Base-by-base conservation (phyloP, 2,888 invertebrate species). In the Neoascia interrupta region DNA sequence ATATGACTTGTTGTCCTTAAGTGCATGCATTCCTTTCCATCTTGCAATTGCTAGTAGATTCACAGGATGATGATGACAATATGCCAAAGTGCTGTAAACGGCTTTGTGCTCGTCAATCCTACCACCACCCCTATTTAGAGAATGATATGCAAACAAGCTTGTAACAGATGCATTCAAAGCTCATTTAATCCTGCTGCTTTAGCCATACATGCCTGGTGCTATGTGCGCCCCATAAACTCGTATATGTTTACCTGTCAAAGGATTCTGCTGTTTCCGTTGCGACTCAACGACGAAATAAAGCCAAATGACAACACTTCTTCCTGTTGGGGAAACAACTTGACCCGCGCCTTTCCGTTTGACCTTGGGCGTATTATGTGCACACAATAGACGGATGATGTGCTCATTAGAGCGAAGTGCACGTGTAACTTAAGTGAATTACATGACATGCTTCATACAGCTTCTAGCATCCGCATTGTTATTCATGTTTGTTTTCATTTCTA, bases 331-430 rank as follows among this genome's bases (percentile, higher is more conserved):
- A 43, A 66, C 53, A 41, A 61, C 79, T 73, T 79, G 73, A 79
- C 79, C 66, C 47, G 61, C 15, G 56, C 49, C 54, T 19, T 18
- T 39, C 13, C 47, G 45, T 39, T 66, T 79, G 68, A 79, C 79
- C 73, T 79, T 79, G 73, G 68, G 18, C n/a, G n/a, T n/a, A 34
- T 47, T 31, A 60, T 13, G 41, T 54, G 39, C 31, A 60, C 34
- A 51, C 28, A 70, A 72, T 43, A 58, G 60, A 56, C 16, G 23
- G 23, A 39, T 79, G 66, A 21, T 47, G 21, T 68, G 61, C 61
- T 79, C 79, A 79, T 79, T 79, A 79, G 73, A 79, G 66, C 23
- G 61, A 31, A 79, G 66, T 61, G 72, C 61, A 72, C 72, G 76
- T 79, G 72, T 56, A 61, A 73, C 61, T 73, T 79, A 79, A 43